Base-by-base conservation (phyloP, 2,888 invertebrate species). In the Melinopterus prodromus region DNA sequence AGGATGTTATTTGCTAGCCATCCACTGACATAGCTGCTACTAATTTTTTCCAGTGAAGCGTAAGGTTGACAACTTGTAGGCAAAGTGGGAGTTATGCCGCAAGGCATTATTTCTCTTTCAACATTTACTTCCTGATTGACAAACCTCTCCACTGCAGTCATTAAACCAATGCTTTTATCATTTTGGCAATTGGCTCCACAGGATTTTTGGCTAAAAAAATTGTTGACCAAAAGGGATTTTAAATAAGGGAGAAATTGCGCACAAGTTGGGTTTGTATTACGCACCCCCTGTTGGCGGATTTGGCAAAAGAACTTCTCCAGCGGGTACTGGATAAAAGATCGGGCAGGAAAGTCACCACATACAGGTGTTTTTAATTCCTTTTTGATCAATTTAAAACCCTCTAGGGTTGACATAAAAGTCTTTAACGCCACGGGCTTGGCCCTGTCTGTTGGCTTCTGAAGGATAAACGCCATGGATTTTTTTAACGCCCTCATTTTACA, bases 261-360 rank as follows among this genome's bases (percentile, higher is more conserved):
- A 53, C 53, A 53, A 53, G 53, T 53, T 53, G 53, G 53, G 53
- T 53, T 53, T 53, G 53, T 53, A 53, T 53, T 53, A 53, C 53
- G 53, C 53, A 53, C 53, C 53, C 7, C 53, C 53, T 53, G 53
- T 6, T 53, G 12, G 53, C 36, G 15, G 14, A 78, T 5, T 76
- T 76, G 76, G 3, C 70, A 16, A 16, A 76, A 79, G 16, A 76
- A 76, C 15, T 79, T 79, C 37, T 79, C 71, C 16, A 79, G 5
- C 16, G 79, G 71, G 70, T 70, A 70, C 26, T 79, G 79, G 26
- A 70, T 79, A 37, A 79, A 79, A n/a, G 79, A 76, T 36, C 79
- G 16, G n/a, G 76, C 70, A 16, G 77, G 38, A 71, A 79, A 77
- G 37, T 16, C 72, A 16, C 71, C 16, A 70, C 53, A 53, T 53